A percentile compares a stretch with the other conserved stretches of the same genome.
Conservation (phyloP, 1,140 invertebrate species). For the Trichonephila inaurata region DNA sequence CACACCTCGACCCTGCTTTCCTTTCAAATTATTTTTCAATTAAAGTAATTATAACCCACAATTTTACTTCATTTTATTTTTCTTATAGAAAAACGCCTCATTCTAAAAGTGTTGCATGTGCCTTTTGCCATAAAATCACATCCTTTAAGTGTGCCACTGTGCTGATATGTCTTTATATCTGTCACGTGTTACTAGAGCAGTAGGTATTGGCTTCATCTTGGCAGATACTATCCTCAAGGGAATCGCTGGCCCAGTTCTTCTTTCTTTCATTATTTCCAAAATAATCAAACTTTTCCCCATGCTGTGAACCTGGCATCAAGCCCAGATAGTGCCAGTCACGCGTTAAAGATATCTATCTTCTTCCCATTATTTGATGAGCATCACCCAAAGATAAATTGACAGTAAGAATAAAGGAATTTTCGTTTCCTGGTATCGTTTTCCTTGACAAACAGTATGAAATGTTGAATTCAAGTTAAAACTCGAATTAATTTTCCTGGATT, state of each 20-base stretch:
- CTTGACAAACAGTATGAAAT: too few relatives aligned
- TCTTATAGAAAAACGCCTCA: too few relatives aligned
- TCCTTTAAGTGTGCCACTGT: background rate
- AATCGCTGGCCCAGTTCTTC: slow-evolving; percentile 22
- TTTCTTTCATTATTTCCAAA: background rate
- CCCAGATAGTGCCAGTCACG: slow-evolving; percentile 3
- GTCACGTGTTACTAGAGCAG: background rate
- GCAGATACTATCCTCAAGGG: slow-evolving; percentile 2
- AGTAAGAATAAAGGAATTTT: background rate
- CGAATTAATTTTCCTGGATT: background rate
- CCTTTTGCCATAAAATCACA: too few relatives aligned
- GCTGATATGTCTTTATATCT: background rate
- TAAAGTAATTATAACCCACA: too few relatives aligned
- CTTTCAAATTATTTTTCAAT: too few relatives aligned
- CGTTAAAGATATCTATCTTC: slow-evolving; percentile 11
- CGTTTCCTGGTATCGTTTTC: background rate
- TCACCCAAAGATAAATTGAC: background rate
- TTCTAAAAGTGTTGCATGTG: too few relatives aligned
- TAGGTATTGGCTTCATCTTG: background rate
- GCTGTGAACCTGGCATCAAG: background rate
- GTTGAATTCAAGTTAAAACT: background rate
- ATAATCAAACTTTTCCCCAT: background rate
- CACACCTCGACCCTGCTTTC: too few relatives aligned
- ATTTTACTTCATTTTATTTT: too few relatives aligned
- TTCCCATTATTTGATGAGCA: background rate